Evolutionary conservation across 2,797 vertebrate genomes (phyloP), one percentile per base, ranked within the genome.

Genomic region (Vespertilio murinus): DNA sequence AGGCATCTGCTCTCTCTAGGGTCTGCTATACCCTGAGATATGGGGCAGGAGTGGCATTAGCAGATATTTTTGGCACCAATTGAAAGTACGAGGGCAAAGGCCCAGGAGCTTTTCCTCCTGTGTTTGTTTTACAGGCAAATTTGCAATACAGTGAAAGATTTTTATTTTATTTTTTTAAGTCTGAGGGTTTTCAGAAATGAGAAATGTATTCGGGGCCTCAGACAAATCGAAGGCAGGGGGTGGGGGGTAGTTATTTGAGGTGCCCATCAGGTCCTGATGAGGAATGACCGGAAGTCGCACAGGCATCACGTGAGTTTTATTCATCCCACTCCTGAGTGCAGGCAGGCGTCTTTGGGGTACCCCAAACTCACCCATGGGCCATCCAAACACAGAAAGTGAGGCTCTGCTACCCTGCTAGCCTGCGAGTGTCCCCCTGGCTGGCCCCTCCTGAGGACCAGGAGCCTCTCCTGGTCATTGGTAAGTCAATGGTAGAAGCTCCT

Each of bases 101-200:
- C 81, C 84, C 74, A 42, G n/a, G 70, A 92, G 81, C 38, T 67
- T 88, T 91, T 77, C 52, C 38, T 81, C 64, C 18, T 87, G 49
- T 90, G 54, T 95, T 96, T 96, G 80, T 89, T 95, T 95, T 91
- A 96, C 94, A 96, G 90, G 91, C 73, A 95, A 84, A 91, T 88
- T 91, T 92, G 88, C 65, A 82, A 95, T 95, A 64, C 42, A 73
- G 38, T 47, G 38, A 78, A 64, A 71, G 64, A 74, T 61, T 61
- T 77, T 93, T 42, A 42, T 42, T 42, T 42, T 42, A 11, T 77
- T 94, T 65, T 33, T 1, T 33, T 18, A 56, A 40, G 25, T 33
- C 45, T 77, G n/a, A 38, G 74, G 82, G 56, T 92, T 94, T 92
- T 86, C 64, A 91, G 64, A 95, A 92, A 69, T 40, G 83, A 79